A percentile compares a stretch with the other conserved stretches of the same genome.
Conservation (phyloP, 2,888 invertebrate species). For the Drepana falcataria region DNA sequence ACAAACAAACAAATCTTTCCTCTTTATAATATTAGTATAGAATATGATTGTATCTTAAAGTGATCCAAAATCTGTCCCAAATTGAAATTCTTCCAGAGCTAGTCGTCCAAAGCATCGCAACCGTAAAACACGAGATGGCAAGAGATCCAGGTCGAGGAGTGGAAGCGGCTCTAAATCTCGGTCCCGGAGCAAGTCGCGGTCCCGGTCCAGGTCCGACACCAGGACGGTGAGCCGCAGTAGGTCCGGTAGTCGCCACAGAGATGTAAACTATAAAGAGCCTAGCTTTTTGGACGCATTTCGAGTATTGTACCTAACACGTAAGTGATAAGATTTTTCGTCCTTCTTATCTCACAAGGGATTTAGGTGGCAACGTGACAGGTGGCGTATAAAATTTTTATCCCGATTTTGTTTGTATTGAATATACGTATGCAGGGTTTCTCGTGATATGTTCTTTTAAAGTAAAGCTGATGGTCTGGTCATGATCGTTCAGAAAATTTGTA, state of each 20-base stretch:
- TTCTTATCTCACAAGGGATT: too few relatives aligned
- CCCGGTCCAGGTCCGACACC: constrained; percentile 28
- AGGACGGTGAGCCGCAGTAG: constrained; percentile 25
- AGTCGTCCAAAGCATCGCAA: constrained; percentile 44
- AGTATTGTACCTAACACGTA: constrained; percentile 61
- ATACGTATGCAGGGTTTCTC: too few relatives aligned
- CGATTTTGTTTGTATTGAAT: too few relatives aligned
- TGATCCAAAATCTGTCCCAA: too few relatives aligned
- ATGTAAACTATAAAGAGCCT: constrained; percentile 44
- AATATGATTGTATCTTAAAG: too few relatives aligned
- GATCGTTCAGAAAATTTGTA: too few relatives aligned
- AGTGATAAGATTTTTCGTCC: constrained; percentile 21
- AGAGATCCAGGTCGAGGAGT: constrained; percentile 24
- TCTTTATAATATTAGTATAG: too few relatives aligned
- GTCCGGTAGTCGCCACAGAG: constrained; percentile 33
- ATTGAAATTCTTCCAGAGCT: constrained; percentile 23
- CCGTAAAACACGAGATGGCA: constrained; percentile 25
- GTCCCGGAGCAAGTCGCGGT: constrained; percentile 18
- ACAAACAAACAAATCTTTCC: too few relatives aligned
- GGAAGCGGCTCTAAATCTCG: constrained; percentile 20
- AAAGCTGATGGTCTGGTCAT: too few relatives aligned
- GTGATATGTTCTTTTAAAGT: too few relatives aligned
- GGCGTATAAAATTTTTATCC: too few relatives aligned
- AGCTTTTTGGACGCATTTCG: constrained; percentile 63
- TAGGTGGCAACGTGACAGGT: too few relatives aligned